Conservation (phyloP, 2,888 invertebrate genomes). For the Gortyna flavago region DNA sequence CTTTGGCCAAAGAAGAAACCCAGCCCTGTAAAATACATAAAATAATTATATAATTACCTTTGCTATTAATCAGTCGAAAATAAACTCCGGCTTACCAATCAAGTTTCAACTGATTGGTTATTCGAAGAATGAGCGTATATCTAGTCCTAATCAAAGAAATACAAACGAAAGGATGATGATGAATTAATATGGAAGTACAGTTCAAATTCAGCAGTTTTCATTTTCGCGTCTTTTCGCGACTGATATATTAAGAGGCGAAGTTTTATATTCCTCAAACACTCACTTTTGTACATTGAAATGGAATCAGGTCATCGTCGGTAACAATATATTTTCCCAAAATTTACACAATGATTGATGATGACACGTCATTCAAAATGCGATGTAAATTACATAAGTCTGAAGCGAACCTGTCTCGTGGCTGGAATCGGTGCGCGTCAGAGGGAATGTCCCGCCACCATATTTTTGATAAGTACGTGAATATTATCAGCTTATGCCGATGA, state of each 20-base stretch:
- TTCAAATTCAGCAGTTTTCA: background rate
- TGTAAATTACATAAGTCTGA: conserved; percentile 55
- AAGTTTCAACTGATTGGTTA: background rate
- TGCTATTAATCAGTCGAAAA: background rate
- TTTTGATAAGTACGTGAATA: conserved; percentile 69
- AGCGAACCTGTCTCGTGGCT: conserved; percentile 29
- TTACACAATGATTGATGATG: conserved; percentile 59
- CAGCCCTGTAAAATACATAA: too few species aligned
- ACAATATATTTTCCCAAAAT: conserved; percentile 42
- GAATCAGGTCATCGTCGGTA: conserved; percentile 35
- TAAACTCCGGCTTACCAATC: background rate
- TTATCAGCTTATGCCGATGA: conserved; percentile 74
- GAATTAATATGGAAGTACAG: background rate
- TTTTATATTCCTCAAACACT: background rate
- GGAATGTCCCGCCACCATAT: conserved; percentile 46
- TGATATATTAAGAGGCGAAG: background rate
- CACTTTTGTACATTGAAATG: conserved; percentile 4
- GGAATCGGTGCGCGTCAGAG: conserved; percentile 26
- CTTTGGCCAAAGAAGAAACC: too few species aligned
- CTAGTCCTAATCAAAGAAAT: background rate
- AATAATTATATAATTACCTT: too few species aligned
- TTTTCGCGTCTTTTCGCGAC: background rate
- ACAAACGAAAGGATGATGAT: background rate
- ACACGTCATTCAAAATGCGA: conserved; percentile 57
- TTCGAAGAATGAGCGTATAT: background rate